Base-by-base conservation (phyloP, 2,888 invertebrate genomes). In the Agrochola macilenta region DNA sequence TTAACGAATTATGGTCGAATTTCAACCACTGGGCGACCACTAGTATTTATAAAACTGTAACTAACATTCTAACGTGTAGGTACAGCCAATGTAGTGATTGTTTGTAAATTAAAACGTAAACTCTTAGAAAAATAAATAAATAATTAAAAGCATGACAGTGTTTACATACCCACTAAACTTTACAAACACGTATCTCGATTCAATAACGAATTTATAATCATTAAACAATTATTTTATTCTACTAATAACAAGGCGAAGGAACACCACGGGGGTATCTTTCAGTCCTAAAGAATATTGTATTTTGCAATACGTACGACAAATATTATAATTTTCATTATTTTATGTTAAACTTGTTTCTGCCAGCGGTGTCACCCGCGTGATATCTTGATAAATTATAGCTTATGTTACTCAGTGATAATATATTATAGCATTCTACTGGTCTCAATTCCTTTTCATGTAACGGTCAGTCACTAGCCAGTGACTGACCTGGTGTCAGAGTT, bases 201-300 rank as follows among this genome's bases (percentile, higher is more conserved):
- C 5, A 52, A 43, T 78, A 61, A 17, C 52, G 20, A 77, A 54
- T 61, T 61, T 66, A 77, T 52, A 30, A 60, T 66, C 30, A 76
- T 49, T 64, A 20, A 57, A 77, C 11, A 52, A 60, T 77, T 60
- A 43, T 66, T 77, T 77, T 77, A 52, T 61, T 78, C 20, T 52
- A 20, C 12, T 12, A 9, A 17, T 23, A 23, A 57, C 23, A 17
- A 46, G n/a, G n/a, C n/a, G n/a, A 60, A 52, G 20, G 3, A 39
- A 49, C 17, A 30, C 66, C 43, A 60, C 77, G n/a, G 58, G 46
- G 65, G 20, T 77, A 39, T 65, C 58, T 77, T 49, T 60, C n/a
- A 39, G 77, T 77, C 30, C 30, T 60, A 49, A 76, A 66, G 58
- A 76, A 65, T 76, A 66, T 66, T 66, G 43, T 60, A 43, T 52